Conservation (phyloP, 2,888 invertebrate genomes). For the Cyclophora albipunctata region DNA sequence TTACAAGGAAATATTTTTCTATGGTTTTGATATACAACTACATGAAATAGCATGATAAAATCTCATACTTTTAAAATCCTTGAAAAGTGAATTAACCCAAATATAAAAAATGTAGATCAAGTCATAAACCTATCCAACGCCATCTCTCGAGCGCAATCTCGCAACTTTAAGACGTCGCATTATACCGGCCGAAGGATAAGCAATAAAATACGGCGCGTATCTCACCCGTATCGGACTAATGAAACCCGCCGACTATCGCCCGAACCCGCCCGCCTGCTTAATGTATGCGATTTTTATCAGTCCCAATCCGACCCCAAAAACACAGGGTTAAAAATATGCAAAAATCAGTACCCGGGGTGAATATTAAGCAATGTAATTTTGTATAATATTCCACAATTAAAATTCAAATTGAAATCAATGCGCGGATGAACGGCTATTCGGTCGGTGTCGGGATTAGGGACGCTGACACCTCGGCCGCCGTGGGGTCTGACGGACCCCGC, state of each 20-base stretch:
- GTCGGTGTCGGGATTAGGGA: not conserved
- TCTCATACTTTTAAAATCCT: too few species aligned
- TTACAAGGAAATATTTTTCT: too few species aligned
- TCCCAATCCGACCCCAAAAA: constrained; percentile 36
- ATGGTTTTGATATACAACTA: too few species aligned
- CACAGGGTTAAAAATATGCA: constrained; percentile 69
- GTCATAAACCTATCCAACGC: too few species aligned
- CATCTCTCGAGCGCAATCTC: too few species aligned
- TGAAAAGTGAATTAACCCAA: too few species aligned
- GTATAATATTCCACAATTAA: constrained; percentile 75
- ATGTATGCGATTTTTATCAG: constrained; percentile 69
- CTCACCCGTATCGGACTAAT: constrained; percentile 54
- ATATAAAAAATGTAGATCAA: too few species aligned
- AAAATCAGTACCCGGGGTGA: constrained; percentile 69
- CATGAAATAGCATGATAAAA: too few species aligned
- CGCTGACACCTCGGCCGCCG: not conserved
- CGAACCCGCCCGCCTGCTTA: constrained; percentile 44
- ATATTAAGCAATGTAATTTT: constrained; percentile 73
- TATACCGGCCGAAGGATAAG: constrained; percentile 35
- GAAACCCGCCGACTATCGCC: constrained; percentile 54
- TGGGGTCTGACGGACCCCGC: too few species aligned
- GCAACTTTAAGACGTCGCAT: constrained; percentile 27
- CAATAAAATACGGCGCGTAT: constrained; percentile 58
- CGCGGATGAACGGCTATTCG: constrained; percentile 49
- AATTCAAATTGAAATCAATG: constrained; percentile 77